Evolutionary conservation across 1,140 invertebrate species (phyloP), one percentile per base, ranked within the genome.

Genomic region (Drosophila virilis): DNA sequence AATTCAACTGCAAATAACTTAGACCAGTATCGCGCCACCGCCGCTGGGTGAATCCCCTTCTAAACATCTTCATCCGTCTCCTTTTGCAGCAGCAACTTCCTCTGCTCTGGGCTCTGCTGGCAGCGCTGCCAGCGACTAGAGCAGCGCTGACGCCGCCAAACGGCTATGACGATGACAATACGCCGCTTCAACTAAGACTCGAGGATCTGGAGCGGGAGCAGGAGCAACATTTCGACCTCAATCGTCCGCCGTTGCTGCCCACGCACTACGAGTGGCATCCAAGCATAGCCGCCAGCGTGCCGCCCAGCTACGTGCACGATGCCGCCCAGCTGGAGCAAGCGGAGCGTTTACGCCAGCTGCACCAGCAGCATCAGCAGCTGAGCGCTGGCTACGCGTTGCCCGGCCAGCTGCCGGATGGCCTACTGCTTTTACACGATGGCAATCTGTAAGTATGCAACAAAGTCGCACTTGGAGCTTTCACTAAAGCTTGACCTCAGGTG

Each of bases 131-230:
- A 12, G 52, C 43, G 0, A 59, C 17, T 10, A 45, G 54, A 35
- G 71, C 58, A 0, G 74, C 55, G 9, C 48, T 90, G 45, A 15
- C 69, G 10, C 60, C 71, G 1, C 38, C 50, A 6, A 73, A 67
- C 5, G 71, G 50, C 58, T 89, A 68, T 9, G 85, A 89, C 28
- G 84, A 89, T 48, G 84, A 89, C 35, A 78, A 48, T 28, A 72
- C 80, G 0, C 65, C 54, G 0, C 46, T 76, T 33, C 80, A 77
- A 0, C 38, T 90, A 9, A 73, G 78, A 2, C 69, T 89, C 3
- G 86, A 89, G 69, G 85, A 89, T 64, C 33, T 89, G 74, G 86
- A 89, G 32, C 70, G 66, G 0, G 86, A 89, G 7, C 80, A 85
- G 50, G 55, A 43, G 8, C 68, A 72, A 12, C 60, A 65, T 5